Base-by-base conservation (phyloP, 2,888 invertebrate species). In the Antheraea yamamai region DNA sequence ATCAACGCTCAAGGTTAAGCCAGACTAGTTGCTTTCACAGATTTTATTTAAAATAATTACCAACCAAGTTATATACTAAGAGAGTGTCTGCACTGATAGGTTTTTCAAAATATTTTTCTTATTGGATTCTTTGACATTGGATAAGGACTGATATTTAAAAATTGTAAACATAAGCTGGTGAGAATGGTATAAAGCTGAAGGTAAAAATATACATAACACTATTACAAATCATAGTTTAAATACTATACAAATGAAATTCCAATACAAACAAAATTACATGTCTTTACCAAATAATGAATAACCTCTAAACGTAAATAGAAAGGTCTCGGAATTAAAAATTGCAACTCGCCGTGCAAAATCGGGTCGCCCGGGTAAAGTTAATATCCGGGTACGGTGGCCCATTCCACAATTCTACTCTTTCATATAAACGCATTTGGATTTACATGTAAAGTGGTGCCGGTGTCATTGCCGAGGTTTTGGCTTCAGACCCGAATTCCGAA, bases 401-500 rank as follows among this genome's bases (percentile, higher is more conserved):
- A 80, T 80, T 79, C 75, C 76, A 20, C 26, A 79, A 78, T 80
- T 79, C 79, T 77, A 79, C 77, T 79, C 77, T 77, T 79, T 78
- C 78, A 81, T 79, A 79, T 77, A 75, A 76, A 77, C 70, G 70
- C 72, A 78, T 73, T 81, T 77, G 77, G 79, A 81, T 81, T 81
- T 79, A 77, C 78, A 80, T 78, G 75, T 78, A 79, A 78, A 80
- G 70, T 39, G 75, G 39, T 39, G 10, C 20, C 39, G 39, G 20
- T 70, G n/a, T 70, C 39, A 70, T 70, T 39, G 70, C n/a, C 35
- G 70, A 39, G 20, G 39, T 70, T 39, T 39, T 6, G 0, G 14
- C 39, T 70, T 70, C 35, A 39, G 39, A n/a, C 39, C 10, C 4
- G 3, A 39, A 39, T n/a, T 20, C 30, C 20, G 2, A 30, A 39